Base-by-base conservation (phyloP, 2,113 vertebrate species). In the Rallus limicola region DNA sequence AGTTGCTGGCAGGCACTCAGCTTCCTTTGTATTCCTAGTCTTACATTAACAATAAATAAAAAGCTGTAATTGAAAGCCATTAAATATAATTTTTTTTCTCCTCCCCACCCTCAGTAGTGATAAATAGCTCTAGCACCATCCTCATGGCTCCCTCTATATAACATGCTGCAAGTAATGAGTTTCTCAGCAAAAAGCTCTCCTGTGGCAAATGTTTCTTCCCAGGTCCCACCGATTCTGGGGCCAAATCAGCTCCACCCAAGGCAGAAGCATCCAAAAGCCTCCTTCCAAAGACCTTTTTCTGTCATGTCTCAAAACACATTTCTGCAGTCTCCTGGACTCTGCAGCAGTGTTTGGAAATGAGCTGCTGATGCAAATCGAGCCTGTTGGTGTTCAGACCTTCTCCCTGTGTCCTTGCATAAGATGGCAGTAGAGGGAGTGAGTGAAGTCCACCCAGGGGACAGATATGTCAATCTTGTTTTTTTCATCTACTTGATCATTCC, bases 41-140 rank as follows among this genome's bases (percentile, higher is more conserved):
- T 64, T 69, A 46, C 33, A 38, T 53, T 21, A 34, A 11, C 44
- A 38, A 44, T 33, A 90, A 85, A 84, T 67, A 83, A 85, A 59
- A 59, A 92, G 34, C 26, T 88, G 19, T 64, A 70, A 67, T 79
- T 9, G 16, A 75, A 82, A 68, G 8, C 3, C 31, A 24, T 72
- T 74, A 85, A 64, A 92, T 86, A 44, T 25, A 17, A 28, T 29
- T 44, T 79, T 48, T 40, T 72, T 72, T 74, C 42, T 82, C 29
- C 28, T 67, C 40, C 31, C 9, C 24, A 28, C 38, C 26, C 48
- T 82, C 75, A 28, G 28, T 62, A 88, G 36, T 81, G 91, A 90
- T 88, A 76, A 95, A 92, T 34, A 82, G 17, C 46, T 92, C 88
- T 93, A 90, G 65, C 72, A 88, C 28, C n/a, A 64, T 72, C 34